Evolutionary conservation across 2,888 invertebrate genomes (phyloP), one percentile per base, ranked within the genome.

Genomic region (Drosophila melanocephala): DNA sequence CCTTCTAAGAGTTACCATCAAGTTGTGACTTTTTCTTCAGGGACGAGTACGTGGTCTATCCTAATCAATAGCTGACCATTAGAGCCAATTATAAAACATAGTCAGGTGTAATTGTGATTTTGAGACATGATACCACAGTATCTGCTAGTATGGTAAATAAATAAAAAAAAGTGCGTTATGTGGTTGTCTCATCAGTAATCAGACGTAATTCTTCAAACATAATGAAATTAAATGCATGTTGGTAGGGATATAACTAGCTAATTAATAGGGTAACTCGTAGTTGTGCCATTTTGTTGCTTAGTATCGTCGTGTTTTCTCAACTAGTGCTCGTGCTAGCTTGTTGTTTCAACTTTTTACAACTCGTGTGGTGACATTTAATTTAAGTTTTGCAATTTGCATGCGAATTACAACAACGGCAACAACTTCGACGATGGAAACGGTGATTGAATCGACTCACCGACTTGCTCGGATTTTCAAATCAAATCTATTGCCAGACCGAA

Each of bases 361-460:
- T 60, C 53, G 56, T 73, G 77, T 60, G 70, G 63, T 60, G 83
- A 86, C 85, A 86, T 87, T 87, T 89, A 87, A 87, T 87, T 87
- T 87, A 87, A 87, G 87, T 87, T 87, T 89, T 77, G 87, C 84
- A 87, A 87, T 89, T 87, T 89, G 77, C 81, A 78, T 78, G 84
- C 72, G 80, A 81, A 83, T 79, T 83, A 76, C 82, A 62, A 64
- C 39, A 53, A 22, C 59, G 42, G 35, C 65, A 42, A 26, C 26
- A 56, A 60, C 56, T 58, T 35, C 35, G 64, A 53, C 69, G 47
- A 53, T 42, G 58, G 32, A 32, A 32, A 19, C 65, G 70, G 69
- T 73, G 83, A 86, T 83, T 84, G 82, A 81, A 83, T 72, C 74
- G 72, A 60, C 60, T 55, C 71, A 52, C 58, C 55, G 37, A 50